Evolutionary conservation across 2,888 invertebrate species (phyloP), one percentile per base, ranked within the genome.

Genomic region (Troides helena): DNA sequence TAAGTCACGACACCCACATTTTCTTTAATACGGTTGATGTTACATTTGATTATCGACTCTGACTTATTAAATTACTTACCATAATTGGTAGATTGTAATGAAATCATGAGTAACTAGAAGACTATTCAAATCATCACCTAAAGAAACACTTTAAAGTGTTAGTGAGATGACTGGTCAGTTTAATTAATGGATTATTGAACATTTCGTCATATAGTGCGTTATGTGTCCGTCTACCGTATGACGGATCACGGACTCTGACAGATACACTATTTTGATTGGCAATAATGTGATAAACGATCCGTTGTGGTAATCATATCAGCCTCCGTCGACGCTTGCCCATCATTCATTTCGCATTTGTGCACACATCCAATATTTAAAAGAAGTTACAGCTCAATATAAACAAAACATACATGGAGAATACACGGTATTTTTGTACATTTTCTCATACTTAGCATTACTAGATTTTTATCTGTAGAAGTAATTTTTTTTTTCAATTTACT

Each of bases 261-360:
- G 92, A 92, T 87, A 92, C 92, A 92, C 92, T 92, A 92, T 92
- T 92, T 92, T 92, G 92, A 92, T 92, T 92, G 92, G 92, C 92
- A 90, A 90, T 90, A 91, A 87, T 91, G 88, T 89, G 88, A 91
- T 89, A 86, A 88, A 89, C 84, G 89, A 90, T 87, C 87, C 87
- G 83, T 82, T 83, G 82, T 84, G 87, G 88, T 89, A 85, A 86
- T 88, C 86, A 86, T 84, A 88, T 88, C 87, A 86, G 85, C 85
- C 86, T 83, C 84, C 81, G 83, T 83, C 80, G 83, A 84, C 83
- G 80, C 81, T 80, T 85, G 86, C 82, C 83, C 87, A 88, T 90
- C 85, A 84, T 85, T 89, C 88, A 88, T 86, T 83, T 83, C 77
- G 82, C 83, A 85, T 87, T 87, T 79, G 85, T 87, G 82, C 80